Percentiles rank a stretch among this genome's conserved stretches.
Evolutionary conservation across 2,797 vertebrate genomes (phyloP).

Genomic region (Erethizon dorsatum): DNA sequence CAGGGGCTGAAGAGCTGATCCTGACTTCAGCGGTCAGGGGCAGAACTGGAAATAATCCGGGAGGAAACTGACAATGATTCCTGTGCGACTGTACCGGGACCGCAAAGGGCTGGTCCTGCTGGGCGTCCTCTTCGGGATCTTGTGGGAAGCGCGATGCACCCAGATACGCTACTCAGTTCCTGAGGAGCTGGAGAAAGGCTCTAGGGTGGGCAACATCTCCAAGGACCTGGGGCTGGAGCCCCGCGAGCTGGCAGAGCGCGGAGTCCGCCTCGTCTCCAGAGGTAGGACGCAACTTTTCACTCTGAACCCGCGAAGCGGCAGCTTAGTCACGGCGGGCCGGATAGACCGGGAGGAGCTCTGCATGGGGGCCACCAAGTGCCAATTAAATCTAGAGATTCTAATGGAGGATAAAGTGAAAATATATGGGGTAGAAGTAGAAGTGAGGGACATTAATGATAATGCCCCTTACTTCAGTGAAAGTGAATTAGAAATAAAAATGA

Average conservation of each 20-base stretch:
- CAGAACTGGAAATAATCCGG: constrained; percentile 23
- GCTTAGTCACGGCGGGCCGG: constrained; percentile 90
- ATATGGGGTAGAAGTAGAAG: constrained; percentile 89
- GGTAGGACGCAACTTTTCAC: constrained; percentile 91
- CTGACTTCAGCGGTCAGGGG: background rate
- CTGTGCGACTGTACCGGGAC: background rate
- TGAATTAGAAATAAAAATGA: constrained; percentile 89
- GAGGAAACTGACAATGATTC: constrained; percentile 66
- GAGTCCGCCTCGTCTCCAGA: constrained; percentile 89
- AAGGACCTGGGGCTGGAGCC: constrained; percentile 90
- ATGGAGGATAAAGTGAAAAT: constrained; percentile 90
- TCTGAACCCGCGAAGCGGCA: constrained; percentile 89
- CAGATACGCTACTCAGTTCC: constrained; percentile 89
- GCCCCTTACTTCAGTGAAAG: constrained; percentile 85
- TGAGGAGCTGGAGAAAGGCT: constrained; percentile 89
- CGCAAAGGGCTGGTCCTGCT: constrained; percentile 69
- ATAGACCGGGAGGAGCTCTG: constrained; percentile 93
- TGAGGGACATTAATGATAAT: constrained; percentile 90
- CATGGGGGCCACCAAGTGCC: constrained; percentile 86
- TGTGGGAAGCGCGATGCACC: constrained; percentile 78
- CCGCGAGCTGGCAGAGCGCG: constrained; percentile 84
- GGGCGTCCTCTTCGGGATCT: constrained; percentile 66
- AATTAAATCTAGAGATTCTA: constrained; percentile 91
- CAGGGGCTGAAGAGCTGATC: background rate
- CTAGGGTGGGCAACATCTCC: constrained; percentile 90